Base-by-base conservation (phyloP, 2,797 vertebrate genomes). In the Phyllotis vaccarum region DNA sequence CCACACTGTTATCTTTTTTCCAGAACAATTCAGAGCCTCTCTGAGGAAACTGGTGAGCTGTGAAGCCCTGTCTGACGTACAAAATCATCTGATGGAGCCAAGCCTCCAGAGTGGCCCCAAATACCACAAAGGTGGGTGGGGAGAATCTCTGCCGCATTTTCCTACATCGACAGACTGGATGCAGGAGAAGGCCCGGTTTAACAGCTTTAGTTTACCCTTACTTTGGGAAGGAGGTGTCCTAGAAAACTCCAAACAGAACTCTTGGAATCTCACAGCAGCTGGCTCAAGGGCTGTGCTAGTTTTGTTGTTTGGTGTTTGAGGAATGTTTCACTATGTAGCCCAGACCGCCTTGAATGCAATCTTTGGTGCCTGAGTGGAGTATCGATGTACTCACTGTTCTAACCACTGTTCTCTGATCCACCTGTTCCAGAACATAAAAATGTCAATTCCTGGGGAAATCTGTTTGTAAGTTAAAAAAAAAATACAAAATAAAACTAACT, bases 1-100 rank as follows among this genome's bases (percentile, higher is more conserved):
- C 96, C 97, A 95, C 95, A 97, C 3, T 80, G 95, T 97, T 97
- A 97, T 97, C 97, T 97, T 94, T 88, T 97, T 97, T 96, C 97
- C 97, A 97, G 97, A 96, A 70, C 96, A 54, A 93, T 94, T 95
- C 85, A 97, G 88, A 96, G 60, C 52, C 37, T 64, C 72, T 74
- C 9, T 56, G 86, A 96, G 97, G 95, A 97, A 96, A 95, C 66
- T 70, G 70, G 85, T 13, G 79, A 74, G 64, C 92, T 86, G 64
- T 68, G 88, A 93, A 96, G 93, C 74, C 34, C 46, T 37, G 40
- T 75, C 78, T 97, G 97, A 97, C 93, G 92, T 80, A 93, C 24
- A 24, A 40, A 66, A 31, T 85, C 90, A 93, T 93, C 93, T 97
- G 95, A 94, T 92, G 87, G 88, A 87, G 72, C 90, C 96, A 34